These are phyloP conservation scores for Schizotus pectinicornis DNA, from an alignment of 2,888 invertebrate genomes.

Conservation along the genomic window DNA sequence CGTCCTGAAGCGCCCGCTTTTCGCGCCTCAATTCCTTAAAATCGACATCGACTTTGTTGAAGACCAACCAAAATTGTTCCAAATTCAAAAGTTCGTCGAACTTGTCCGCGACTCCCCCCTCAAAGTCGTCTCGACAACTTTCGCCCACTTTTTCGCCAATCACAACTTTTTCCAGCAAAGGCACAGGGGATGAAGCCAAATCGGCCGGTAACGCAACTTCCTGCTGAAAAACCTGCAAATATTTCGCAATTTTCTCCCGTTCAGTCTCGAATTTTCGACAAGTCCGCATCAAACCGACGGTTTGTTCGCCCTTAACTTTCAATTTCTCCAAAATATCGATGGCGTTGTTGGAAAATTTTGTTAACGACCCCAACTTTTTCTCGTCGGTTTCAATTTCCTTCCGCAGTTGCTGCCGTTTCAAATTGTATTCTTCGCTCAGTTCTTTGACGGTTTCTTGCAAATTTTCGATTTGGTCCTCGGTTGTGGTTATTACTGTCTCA, in stretches of 20 bases:
- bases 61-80: slow-evolving; percentile 63
- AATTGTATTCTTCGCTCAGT: slow-evolving; percentile 37
- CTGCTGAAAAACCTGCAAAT: slow-evolving; percentile 31
- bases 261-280: slow-evolving; percentile 66
- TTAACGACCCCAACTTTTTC: slow-evolving; percentile 39
- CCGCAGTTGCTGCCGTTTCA: slow-evolving; percentile 41
- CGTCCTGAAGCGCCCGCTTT: slow-evolving; percentile 56
- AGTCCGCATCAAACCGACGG: slow-evolving; percentile 61
- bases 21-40: slow-evolving; percentile 56
- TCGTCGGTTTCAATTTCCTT: slow-evolving; percentile 45
- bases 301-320: slow-evolving; percentile 60
- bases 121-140: slow-evolving; percentile 12
- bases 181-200: too few species aligned
- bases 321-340: slow-evolving; percentile 58
- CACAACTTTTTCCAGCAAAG: slow-evolving; percentile 9
- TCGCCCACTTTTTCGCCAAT: slow-evolving; percentile 12
- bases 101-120: slow-evolving; percentile 16
- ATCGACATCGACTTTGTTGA: slow-evolving; percentile 59
- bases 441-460: slow-evolving; percentile 37
- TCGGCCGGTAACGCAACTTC: neutral
- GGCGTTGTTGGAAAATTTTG: slow-evolving; percentile 55
- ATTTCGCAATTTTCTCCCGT: slow-evolving; percentile 55
- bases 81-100: slow-evolving; percentile 48
- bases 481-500: slow-evolving; percentile 28
- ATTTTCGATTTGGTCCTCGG: slow-evolving; percentile 38